Percentiles rank a stretch among this genome's conserved stretches.
These are phyloP conservation scores for Ophion obscuratus DNA, from an alignment of 2,888 invertebrate species.

Conservation along the genomic window DNA sequence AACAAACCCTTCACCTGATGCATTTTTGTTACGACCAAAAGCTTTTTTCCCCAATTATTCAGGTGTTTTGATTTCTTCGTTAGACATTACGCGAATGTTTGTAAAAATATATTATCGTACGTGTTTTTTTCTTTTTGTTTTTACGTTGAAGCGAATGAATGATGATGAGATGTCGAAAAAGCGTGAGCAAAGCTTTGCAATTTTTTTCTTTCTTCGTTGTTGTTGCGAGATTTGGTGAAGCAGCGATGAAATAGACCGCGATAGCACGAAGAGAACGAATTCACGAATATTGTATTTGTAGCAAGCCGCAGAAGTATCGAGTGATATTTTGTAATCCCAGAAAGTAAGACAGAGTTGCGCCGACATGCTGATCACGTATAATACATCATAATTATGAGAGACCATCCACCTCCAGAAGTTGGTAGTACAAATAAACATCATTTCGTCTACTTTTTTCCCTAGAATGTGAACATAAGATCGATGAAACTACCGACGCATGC, in stretches of 20 bases:
- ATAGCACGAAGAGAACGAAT: constrained; percentile 16
- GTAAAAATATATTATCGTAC: neutral
- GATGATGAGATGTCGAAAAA: constrained; percentile 13
- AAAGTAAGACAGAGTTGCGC: constrained; percentile 69
- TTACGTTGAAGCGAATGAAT: constrained; percentile 32
- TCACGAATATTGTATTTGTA: constrained; percentile 26
- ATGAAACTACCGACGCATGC: constrained; percentile 79
- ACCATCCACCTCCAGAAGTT: constrained; percentile 75
- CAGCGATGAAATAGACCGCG: constrained; percentile 21
- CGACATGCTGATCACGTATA: constrained; percentile 81
- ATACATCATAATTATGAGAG: constrained; percentile 77
- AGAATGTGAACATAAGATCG: constrained; percentile 79
- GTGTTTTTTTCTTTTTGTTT: neutral
- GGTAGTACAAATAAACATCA: constrained; percentile 77
- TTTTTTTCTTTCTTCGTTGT: neutral
- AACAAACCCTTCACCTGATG: constrained; percentile 60
- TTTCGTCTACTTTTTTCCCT: constrained; percentile 82
- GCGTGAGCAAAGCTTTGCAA: constrained; percentile 7
- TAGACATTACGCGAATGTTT: neutral
- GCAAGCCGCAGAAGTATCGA: constrained; percentile 42
- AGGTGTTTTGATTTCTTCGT: neutral
- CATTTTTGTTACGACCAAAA: constrained; percentile 27
- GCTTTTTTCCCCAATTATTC: constrained; percentile 25
- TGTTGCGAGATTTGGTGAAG: constrained; percentile 18
- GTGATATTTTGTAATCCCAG: constrained; percentile 57